A percentile compares a stretch with the other conserved stretches of the same genome.
These are phyloP conservation scores for Malthinus seriepunctatus DNA, from an alignment of 2,888 invertebrate genomes.

Conservation along the genomic window DNA sequence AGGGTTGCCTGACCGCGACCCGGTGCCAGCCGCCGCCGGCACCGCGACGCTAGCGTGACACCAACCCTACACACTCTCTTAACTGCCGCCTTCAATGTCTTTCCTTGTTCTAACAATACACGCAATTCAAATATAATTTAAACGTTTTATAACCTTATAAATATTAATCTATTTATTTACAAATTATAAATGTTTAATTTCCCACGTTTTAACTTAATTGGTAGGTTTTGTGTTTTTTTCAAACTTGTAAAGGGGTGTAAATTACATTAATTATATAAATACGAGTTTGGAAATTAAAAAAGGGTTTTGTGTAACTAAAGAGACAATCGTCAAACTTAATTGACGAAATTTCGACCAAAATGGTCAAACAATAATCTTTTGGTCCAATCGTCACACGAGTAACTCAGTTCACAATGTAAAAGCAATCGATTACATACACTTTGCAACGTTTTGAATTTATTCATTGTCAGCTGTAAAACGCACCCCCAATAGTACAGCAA, in stretches of 20 bases:
- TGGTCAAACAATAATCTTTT: too few relatives aligned
- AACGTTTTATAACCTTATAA: neutral
- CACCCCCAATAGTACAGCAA: conserved; percentile 2
- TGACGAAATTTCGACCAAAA: too few relatives aligned
- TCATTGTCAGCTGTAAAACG: conserved; percentile 17
- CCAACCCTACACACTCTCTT: conserved; percentile 22
- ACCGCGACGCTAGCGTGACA: conserved; percentile 30
- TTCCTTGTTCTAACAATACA: conserved; percentile 23
- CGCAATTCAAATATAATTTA: conserved; percentile 10
- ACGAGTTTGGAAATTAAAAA: conserved; percentile 7
- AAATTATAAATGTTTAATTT: neutral
- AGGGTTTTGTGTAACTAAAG: too few relatives aligned
- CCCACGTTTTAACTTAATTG: too few relatives aligned
- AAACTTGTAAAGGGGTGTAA: neutral
- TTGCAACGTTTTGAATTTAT: conserved; percentile 29
- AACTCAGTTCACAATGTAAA: conserved; percentile 31
- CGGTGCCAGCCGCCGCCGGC: conserved; percentile 42
- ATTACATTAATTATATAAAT: conserved; percentile 23
- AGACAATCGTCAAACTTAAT: conserved; percentile 33
- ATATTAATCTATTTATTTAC: neutral
- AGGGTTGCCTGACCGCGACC: conserved; percentile 42
- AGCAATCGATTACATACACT: conserved; percentile 33
- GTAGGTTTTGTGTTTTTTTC: too few relatives aligned
- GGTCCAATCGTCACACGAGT: conserved; percentile 24
- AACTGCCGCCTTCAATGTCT: conserved; percentile 28